Conservation (phyloP, 2,113 vertebrate genomes). For the Phylloscopus trochiloides region DNA sequence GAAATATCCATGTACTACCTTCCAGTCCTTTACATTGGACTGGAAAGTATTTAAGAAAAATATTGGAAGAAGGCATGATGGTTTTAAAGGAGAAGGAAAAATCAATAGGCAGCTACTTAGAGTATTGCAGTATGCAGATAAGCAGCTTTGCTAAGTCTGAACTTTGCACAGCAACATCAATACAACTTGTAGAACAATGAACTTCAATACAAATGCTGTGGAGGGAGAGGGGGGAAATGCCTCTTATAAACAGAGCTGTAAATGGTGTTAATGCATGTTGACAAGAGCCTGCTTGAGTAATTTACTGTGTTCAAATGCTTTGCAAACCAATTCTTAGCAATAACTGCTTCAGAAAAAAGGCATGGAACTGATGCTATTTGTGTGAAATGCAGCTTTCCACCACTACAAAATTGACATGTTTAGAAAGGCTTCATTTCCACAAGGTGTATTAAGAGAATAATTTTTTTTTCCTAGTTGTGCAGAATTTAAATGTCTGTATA, state of each 20-base stretch:
- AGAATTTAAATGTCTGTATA: background rate
- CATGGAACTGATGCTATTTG: background rate
- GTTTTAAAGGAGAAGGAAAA: conserved; percentile 46
- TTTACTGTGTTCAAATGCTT: conserved; percentile 6
- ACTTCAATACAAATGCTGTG: background rate
- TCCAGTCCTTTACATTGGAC: background rate
- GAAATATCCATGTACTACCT: background rate
- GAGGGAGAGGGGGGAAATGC: background rate
- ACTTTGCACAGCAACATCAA: conserved; percentile 32
- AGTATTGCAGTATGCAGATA: conserved; percentile 51
- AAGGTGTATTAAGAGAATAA: background rate
- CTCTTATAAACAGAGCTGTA: background rate
- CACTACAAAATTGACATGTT: background rate
- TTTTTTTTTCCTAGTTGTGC: background rate
- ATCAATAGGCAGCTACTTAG: conserved; percentile 62
- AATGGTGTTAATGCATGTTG: conserved; percentile 36
- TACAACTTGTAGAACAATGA: conserved; percentile 45
- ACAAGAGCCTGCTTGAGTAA: background rate
- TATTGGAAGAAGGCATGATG: background rate
- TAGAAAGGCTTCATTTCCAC: background rate
- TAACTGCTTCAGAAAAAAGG: background rate
- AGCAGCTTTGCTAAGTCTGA: conserved; percentile 18
- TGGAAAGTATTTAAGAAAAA: background rate
- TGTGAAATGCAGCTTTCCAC: background rate
- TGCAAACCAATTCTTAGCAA: background rate